Evolutionary conservation across 1,140 invertebrate genomes (phyloP).

Genomic region (Pachyrhynchus sulphureomaculatus): DNA sequence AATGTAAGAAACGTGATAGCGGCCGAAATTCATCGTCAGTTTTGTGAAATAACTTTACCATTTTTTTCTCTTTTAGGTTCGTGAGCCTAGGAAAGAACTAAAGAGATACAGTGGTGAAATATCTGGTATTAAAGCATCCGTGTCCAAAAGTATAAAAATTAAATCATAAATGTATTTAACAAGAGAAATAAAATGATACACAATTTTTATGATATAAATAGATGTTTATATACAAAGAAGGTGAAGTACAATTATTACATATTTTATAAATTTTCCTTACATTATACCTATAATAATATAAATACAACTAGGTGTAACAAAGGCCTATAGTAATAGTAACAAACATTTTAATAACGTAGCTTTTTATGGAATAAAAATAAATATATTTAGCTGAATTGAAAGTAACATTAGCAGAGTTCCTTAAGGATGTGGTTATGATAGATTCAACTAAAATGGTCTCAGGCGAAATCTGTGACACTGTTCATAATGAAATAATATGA

Average conservation of each 20-base stretch:
- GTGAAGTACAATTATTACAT: conserved; percentile 16
- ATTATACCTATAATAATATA: conserved; percentile 10
- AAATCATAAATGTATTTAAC: conserved; percentile 56
- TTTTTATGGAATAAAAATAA: background rate
- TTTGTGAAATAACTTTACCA: conserved; percentile 7
- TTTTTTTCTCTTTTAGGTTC: conserved; percentile 58
- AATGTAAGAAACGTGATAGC: too few species aligned
- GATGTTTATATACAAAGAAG: conserved; percentile 29
- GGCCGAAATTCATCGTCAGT: too few species aligned
- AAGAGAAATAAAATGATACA: background rate
- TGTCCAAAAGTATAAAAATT: conserved; percentile 84
- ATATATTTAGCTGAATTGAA: background rate
- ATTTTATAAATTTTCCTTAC: conserved; percentile 15
- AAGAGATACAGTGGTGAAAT: conserved; percentile 83
- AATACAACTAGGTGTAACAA: conserved; percentile 7
- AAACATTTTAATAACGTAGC: background rate
- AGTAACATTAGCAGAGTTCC: too few species aligned
- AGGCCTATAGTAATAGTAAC: background rate
- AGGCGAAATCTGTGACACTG: too few species aligned
- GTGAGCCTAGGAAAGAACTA: conserved; percentile 76
- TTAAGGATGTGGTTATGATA: too few species aligned
- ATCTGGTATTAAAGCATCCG: conserved; percentile 85
- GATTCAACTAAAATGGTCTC: too few species aligned
- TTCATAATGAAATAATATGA: too few species aligned
- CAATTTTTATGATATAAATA: conserved; percentile 23